Evolutionary conservation across 1,140 invertebrate genomes (phyloP).

Genomic region (Vanessa tameamea): DNA sequence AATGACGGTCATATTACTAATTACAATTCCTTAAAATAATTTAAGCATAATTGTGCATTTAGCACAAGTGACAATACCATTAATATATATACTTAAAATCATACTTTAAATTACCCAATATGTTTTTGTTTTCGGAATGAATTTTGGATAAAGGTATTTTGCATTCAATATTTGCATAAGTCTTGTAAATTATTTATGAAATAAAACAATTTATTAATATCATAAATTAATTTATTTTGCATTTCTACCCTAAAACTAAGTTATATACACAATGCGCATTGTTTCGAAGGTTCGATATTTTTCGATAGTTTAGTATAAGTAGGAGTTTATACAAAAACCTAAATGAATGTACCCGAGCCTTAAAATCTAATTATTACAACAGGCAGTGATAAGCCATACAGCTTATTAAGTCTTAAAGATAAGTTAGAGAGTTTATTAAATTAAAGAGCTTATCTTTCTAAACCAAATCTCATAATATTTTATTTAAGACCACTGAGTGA

Average conservation of each 20-base stretch:
- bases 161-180: no score
- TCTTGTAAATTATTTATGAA: neutral
- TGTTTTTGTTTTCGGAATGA: no score
- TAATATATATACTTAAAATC: no score
- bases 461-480: neutral
- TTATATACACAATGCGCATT: constrained; percentile 31
- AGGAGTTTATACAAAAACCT: neutral
- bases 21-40: no score
- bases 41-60: no score
- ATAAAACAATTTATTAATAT: neutral
- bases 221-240: constrained; percentile 45
- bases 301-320: neutral
- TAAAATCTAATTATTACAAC: constrained; percentile 24
- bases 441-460: neutral
- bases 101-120: no score
- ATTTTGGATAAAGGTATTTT: no score
- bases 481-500: neutral
- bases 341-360: constrained; percentile 8
- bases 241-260: constrained; percentile 29
- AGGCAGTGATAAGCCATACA: constrained; percentile 10
- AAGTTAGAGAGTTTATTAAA: constrained; percentile 3
- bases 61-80: no score
- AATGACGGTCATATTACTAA: no score
- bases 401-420: constrained; percentile 3
- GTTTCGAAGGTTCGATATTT: constrained; percentile 6